A percentile compares a stretch with the other conserved stretches of the same genome.
These are phyloP conservation scores for Pongo pygmaeus DNA, from an alignment of 2,113 vertebrate species.

Conservation along the genomic window DNA sequence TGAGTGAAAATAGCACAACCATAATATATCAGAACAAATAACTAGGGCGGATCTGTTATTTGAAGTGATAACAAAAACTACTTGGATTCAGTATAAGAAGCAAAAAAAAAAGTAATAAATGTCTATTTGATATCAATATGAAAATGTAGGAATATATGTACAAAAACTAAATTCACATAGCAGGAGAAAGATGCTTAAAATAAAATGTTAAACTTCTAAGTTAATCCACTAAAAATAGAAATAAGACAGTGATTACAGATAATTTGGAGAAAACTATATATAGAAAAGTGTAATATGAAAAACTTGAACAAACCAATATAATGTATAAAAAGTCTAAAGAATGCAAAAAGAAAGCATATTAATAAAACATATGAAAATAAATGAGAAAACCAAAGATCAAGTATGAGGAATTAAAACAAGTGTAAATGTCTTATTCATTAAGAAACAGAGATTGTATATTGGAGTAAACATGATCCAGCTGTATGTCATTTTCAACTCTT, in stretches of 20 bases:
- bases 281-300: not conserved
- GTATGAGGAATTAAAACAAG: not conserved
- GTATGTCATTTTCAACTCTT: not conserved
- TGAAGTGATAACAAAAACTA: not conserved
- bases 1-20: not conserved
- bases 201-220: not conserved
- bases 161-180: not conserved
- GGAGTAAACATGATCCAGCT: not conserved
- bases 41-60: not conserved
- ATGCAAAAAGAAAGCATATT: not conserved
- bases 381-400: not conserved
- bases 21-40: not conserved
- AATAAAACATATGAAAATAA: not conserved
- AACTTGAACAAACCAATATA: not conserved
- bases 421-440: not conserved
- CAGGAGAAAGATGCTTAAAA: not conserved
- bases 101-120: not conserved
- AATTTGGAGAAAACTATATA: not conserved
- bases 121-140: not conserved
- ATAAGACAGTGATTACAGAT: not conserved
- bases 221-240: not conserved
- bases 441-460: not conserved
- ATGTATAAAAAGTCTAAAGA: not conserved
- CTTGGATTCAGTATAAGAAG: not conserved
- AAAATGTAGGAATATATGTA: not conserved